Conservation (phyloP, 2,888 invertebrate genomes). For the Chalcosyrphus nemorum region DNA sequence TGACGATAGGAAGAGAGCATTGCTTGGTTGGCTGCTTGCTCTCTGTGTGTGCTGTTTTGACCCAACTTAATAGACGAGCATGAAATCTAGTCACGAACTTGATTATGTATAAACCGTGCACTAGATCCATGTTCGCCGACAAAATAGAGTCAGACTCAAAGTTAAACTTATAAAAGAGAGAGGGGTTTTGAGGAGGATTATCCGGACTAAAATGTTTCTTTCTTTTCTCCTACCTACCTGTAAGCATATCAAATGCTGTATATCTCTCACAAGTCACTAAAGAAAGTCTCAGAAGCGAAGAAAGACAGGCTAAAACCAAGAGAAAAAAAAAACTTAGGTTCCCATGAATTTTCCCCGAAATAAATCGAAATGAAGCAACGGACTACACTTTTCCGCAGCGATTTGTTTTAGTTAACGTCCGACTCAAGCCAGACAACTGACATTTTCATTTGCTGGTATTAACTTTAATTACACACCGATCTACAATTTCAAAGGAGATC, state of each 20-base stretch:
- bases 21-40: neutral
- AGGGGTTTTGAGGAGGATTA: neutral
- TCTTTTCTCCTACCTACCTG: slow-evolving; percentile 24
- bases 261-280: slow-evolving; percentile 12
- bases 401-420: slow-evolving; percentile 38
- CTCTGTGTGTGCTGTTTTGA: slow-evolving; percentile 79
- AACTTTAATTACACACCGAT: slow-evolving; percentile 65
- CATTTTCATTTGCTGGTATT: slow-evolving; percentile 60
- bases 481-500: slow-evolving; percentile 49
- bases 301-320: neutral
- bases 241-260: slow-evolving; percentile 28
- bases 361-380: slow-evolving; percentile 21
- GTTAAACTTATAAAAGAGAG: slow-evolving; percentile 30
- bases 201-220: neutral
- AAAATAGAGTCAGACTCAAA: slow-evolving; percentile 81
- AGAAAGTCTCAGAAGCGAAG: slow-evolving; percentile 14
- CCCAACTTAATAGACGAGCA: slow-evolving; percentile 83
- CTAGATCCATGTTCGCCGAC: slow-evolving; percentile 83
- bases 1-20: slow-evolving; percentile 30
- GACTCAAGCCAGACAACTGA: slow-evolving; percentile 51
- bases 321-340: slow-evolving; percentile 18
- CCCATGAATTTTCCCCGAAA: slow-evolving; percentile 53
- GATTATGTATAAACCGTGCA: slow-evolving; percentile 83
- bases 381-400: slow-evolving; percentile 20
- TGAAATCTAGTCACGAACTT: slow-evolving; percentile 83